Conservation (phyloP, 2,113 vertebrate species). For the Connochaetes taurinus region DNA sequence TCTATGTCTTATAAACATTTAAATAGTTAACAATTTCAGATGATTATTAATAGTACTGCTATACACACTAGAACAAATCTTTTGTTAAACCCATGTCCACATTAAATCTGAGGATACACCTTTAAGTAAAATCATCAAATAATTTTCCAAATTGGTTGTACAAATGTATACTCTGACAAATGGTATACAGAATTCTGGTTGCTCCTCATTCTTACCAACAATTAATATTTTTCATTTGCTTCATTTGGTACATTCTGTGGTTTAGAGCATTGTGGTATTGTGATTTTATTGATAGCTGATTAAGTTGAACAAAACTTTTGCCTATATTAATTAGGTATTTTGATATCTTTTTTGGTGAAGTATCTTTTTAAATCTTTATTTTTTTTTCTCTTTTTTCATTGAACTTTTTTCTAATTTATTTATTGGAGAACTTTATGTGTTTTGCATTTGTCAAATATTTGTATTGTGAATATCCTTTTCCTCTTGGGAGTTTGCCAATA, state of each 20-base stretch:
- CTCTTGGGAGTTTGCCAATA: not conserved
- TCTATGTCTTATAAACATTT: not conserved
- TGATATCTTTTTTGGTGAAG: not conserved
- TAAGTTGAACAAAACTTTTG: not conserved
- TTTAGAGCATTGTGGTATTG: not conserved
- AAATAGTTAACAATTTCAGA: not conserved
- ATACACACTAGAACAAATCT: not conserved
- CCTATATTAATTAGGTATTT: not conserved
- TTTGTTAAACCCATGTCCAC: not conserved
- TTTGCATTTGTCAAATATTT: not conserved
- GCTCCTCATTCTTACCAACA: not conserved
- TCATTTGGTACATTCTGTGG: not conserved
- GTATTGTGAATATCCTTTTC: not conserved
- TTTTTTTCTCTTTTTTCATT: not conserved
- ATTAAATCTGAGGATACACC: not conserved
- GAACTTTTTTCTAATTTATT: not conserved
- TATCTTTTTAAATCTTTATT: not conserved
- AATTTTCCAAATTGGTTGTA: not conserved
- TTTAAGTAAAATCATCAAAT: not conserved
- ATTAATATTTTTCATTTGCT: not conserved
- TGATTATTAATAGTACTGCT: not conserved
- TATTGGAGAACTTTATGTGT: not conserved
- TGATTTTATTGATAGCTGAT: not conserved
- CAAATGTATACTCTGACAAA: not conserved
- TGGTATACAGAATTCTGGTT: not conserved